phyloP scores from a whole-genome alignment of 1,140 invertebrate species.

The Galleria mellonella region DNA sequence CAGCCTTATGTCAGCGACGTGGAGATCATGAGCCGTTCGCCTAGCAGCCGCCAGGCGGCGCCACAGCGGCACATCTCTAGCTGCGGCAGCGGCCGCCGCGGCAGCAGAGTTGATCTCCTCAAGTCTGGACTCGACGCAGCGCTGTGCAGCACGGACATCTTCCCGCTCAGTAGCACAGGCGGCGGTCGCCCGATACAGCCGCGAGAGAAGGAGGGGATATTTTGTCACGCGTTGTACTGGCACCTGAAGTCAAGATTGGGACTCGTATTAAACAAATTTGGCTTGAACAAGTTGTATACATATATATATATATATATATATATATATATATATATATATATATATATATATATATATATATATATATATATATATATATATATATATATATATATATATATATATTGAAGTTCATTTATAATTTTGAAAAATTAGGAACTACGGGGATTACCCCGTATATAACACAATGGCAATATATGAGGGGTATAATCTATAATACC shows the following conservation, averaged over 20 bases:
- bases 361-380: no score
- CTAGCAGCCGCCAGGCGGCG: conserved; percentile 88
- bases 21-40: conserved; percentile 83
- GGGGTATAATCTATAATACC: no score
- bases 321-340: no score
- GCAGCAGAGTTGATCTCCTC: conserved; percentile 96
- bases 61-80: conserved; percentile 92
- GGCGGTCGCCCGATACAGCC: conserved; percentile 94
- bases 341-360: no score
- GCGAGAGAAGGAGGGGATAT: conserved; percentile 92
- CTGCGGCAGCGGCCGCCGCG: conserved; percentile 87
- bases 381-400: no score
- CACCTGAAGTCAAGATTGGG: conserved; percentile 76
- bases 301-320: no score
- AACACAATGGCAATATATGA: no score
- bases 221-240: conserved; percentile 93
- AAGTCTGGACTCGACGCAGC: conserved; percentile 93
- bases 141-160: conserved; percentile 87
- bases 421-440: no score
- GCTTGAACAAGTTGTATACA: no score
- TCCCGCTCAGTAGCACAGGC: conserved; percentile 85
- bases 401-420: no score
- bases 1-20: conserved; percentile 90
- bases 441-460: no score
- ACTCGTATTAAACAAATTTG: no score